phyloP scores from a whole-genome alignment of 2,113 vertebrate species.

The Triplophysa rosa region DNA sequence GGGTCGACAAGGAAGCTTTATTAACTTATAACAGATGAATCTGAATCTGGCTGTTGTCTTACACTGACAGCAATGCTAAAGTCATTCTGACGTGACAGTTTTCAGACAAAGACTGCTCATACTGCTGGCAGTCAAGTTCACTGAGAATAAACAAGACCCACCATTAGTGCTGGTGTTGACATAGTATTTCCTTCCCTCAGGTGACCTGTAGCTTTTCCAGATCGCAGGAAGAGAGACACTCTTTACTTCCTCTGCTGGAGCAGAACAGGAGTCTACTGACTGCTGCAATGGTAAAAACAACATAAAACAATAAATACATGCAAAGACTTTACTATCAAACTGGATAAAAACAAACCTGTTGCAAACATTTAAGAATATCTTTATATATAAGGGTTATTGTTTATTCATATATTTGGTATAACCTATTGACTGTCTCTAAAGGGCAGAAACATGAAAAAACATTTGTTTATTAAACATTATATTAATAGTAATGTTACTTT shows the following conservation, averaged over 20 bases:
- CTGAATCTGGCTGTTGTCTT: background rate
- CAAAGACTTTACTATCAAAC: background rate
- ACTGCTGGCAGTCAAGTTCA: background rate
- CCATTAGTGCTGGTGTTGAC: slow-evolving; percentile 66
- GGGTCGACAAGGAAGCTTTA: background rate
- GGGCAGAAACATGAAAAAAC: no score
- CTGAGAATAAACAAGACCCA: slow-evolving; percentile 40
- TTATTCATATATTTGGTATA: no score
- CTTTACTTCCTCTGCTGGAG: slow-evolving; percentile 43
- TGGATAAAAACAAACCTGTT: background rate
- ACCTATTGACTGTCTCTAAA: no score
- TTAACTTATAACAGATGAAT: background rate
- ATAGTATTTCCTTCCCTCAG: slow-evolving; percentile 60
- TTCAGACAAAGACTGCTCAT: background rate
- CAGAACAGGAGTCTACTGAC: background rate
- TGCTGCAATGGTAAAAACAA: slow-evolving; percentile 40
- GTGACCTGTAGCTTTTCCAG: slow-evolving; percentile 64
- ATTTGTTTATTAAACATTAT: no score
- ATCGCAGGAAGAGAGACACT: slow-evolving; percentile 49
- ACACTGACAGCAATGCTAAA: background rate
- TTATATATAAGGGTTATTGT: background rate
- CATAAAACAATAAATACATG: background rate
- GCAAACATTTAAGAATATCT: background rate
- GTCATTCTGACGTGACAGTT: background rate
- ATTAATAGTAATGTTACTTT: no score